A percentile compares a stretch with the other conserved stretches of the same genome.
Conservation (phyloP, 2,113 vertebrate species). For the Kryptolebias marmoratus region DNA sequence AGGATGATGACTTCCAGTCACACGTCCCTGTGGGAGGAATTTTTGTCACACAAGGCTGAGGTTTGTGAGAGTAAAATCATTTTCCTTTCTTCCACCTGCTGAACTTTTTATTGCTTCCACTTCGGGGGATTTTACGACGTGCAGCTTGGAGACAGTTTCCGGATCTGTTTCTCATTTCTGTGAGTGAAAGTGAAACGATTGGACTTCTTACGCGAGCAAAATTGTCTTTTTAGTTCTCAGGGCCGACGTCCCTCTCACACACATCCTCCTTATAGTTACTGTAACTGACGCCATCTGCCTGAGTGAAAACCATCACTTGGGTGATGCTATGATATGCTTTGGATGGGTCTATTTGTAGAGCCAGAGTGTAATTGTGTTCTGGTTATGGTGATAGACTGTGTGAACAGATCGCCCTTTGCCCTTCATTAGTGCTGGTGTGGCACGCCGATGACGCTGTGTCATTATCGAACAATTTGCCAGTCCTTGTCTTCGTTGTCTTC, state of each 20-base stretch:
- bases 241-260: neutral
- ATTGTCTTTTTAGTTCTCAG: conserved; percentile 34
- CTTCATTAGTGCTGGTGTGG: conserved; percentile 28
- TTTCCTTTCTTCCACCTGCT: neutral
- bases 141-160: neutral
- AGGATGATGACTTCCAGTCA: conserved; percentile 1
- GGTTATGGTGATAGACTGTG: conserved; percentile 13
- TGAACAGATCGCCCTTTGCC: conserved; percentile 8
- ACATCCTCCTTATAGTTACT: conserved; percentile 7
- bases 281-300: conserved; percentile 11
- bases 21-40: neutral
- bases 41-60: neutral
- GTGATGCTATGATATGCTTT: conserved; percentile 3
- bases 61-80: neutral
- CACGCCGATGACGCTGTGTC: conserved; percentile 8
- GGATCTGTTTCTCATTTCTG: neutral
- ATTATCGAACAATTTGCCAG: conserved; percentile 19
- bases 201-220: conserved; percentile 16
- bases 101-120: conserved; percentile 11
- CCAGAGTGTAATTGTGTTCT: conserved; percentile 7
- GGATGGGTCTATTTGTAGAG: conserved; percentile 39
- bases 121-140: neutral
- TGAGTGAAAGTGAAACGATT: conserved; percentile 3
- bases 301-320: conserved; percentile 24
- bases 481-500: conserved; percentile 6